Base-by-base conservation (phyloP, 2,888 invertebrate species). In the Drosophila cognata region DNA sequence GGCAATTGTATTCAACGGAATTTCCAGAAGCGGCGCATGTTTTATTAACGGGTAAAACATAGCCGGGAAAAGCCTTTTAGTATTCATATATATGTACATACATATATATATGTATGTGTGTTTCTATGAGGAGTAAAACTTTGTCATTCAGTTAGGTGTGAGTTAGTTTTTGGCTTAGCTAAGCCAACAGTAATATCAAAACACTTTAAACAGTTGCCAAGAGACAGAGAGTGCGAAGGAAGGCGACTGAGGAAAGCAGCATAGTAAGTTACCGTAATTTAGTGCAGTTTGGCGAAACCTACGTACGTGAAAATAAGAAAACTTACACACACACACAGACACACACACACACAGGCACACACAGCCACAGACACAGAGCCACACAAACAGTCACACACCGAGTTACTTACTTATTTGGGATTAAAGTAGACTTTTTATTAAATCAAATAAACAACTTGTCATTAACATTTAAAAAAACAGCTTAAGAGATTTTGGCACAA, bases 151-250 rank as follows among this genome's bases (percentile, higher is more conserved):
- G 85, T 85, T 90, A 85, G 89, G 89, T 86, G 89, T 78, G 85
- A 90, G 85, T 90, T 88, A 88, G 90, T 90, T 90, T 88, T 90
- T 90, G 79, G 90, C 86, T 85, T 85, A 88, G 83, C 74, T 70
- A 71, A 72, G 78, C 73, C 81, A 83, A 80, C 81, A 69, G 81
- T 74, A 83, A 81, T 80, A 72, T 86, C 80, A 86, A 90, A 90
- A 83, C 90, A 90, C 85, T 90, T 85, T 88, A 85, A 85, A 80
- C 81, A 86, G 82, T 72, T 82, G 68, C 70, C 61, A 46, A 57
- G 52, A 48, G 52, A 57, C 48, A 16, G 43, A 50, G 52, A 60
- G 51, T 63, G 41, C 31, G 43, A 53, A 28, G 61, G 31, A 28
- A 52, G 18, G 31, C 10, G 43, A 38, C 31, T 56, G 31, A 31